phyloP scores from a whole-genome alignment of 1,140 invertebrate species.

The Delia radicum region DNA sequence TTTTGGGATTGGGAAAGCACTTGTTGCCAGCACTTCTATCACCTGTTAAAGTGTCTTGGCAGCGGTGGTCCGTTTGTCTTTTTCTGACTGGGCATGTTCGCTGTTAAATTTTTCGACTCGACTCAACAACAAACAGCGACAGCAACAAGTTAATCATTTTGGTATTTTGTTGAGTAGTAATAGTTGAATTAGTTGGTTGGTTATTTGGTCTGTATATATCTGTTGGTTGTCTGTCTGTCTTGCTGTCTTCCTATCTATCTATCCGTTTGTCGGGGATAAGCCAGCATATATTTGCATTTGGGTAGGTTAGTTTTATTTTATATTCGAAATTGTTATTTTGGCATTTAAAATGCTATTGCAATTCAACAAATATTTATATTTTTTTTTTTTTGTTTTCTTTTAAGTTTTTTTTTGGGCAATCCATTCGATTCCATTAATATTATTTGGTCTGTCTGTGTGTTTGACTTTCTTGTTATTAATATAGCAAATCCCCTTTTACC shows the following conservation, averaged over 20 bases:
- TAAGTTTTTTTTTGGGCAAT: neutral
- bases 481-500: neutral
- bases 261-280: neutral
- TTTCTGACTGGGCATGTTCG: too few species aligned
- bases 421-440: neutral
- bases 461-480: neutral
- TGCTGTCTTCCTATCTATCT: neutral
- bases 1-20: too few species aligned
- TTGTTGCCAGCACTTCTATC: too few species aligned
- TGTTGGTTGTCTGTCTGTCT: neutral
- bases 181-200: neutral
- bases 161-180: neutral
- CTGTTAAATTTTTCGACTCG: neutral
- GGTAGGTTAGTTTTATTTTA: slow-evolving; percentile 3
- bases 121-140: neutral
- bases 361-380: neutral
- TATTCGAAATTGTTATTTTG: neutral
- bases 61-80: too few species aligned
- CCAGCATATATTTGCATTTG: neutral
- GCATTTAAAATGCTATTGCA: neutral
- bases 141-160: slow-evolving; percentile 4
- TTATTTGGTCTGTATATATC: neutral
- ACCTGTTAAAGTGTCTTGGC: too few species aligned
- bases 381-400: too few species aligned
- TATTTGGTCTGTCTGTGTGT: neutral